These are phyloP conservation scores for Camelus dromedarius DNA, from an alignment of 2,113 vertebrate genomes.

Conservation along the genomic window DNA sequence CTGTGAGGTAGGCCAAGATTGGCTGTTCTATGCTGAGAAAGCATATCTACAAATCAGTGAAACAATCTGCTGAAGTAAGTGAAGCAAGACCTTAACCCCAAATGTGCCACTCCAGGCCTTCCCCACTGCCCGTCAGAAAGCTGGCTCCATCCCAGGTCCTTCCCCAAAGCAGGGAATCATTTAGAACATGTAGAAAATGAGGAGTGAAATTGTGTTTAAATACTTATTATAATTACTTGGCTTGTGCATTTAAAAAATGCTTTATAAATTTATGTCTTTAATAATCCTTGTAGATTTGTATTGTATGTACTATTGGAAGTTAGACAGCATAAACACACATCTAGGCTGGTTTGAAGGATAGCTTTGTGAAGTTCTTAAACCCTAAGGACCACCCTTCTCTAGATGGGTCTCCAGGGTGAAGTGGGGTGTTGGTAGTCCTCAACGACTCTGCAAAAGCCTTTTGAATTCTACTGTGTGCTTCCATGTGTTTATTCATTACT, in stretches of 20 bases:
- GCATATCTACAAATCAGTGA: not conserved
- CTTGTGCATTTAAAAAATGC: not conserved
- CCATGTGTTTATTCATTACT: not conserved
- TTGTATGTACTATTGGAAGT: not conserved
- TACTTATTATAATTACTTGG: not conserved
- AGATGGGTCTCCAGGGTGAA: not conserved
- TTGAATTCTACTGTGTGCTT: not conserved
- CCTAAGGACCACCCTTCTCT: not conserved
- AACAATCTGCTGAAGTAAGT: not conserved
- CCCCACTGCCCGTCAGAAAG: not conserved
- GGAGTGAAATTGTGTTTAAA: not conserved
- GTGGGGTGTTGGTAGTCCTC: not conserved
- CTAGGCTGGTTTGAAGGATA: not conserved
- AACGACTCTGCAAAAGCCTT: not conserved
- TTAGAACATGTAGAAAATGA: not conserved
- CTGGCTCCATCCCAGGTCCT: not conserved
- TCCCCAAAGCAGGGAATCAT: not conserved
- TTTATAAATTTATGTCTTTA: not conserved
- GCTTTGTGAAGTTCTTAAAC: not conserved
- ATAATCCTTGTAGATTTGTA: not conserved
- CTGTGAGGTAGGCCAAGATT: not conserved
- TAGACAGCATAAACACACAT: not conserved
- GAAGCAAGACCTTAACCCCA: not conserved
- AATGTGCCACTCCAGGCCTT: not conserved
- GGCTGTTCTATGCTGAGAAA: not conserved